These are phyloP conservation scores for Rhagologus leucostigma DNA, from an alignment of 2,113 vertebrate species.

Conservation along the genomic window DNA sequence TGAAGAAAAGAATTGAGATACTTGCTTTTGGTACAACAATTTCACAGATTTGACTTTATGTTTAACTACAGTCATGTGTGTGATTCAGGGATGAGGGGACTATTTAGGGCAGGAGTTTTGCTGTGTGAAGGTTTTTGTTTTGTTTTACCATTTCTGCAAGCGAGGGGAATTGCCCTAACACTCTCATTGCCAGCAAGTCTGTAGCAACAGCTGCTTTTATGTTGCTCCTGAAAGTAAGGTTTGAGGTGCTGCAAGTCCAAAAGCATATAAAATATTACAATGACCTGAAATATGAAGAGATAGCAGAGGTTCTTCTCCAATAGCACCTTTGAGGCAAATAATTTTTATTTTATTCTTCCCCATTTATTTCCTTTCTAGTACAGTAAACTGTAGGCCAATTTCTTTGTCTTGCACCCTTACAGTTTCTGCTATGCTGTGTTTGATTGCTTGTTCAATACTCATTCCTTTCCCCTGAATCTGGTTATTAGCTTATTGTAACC, in stretches of 20 bases:
- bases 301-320: neutral
- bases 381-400: neutral
- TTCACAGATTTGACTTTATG: neutral
- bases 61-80: neutral
- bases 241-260: neutral
- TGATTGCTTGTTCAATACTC: neutral
- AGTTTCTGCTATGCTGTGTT: neutral
- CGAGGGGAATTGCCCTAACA: neutral
- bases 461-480: neutral
- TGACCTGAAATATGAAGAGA: neutral
- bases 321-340: neutral
- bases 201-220: neutral
- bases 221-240: neutral
- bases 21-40: neutral
- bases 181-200: neutral
- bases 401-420: neutral
- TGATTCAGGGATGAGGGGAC: neutral
- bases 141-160: neutral
- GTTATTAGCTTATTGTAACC: neutral
- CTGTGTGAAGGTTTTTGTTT: neutral
- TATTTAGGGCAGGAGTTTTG: neutral
- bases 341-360: neutral
- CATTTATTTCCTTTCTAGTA: neutral
- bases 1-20: neutral
- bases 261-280: neutral